Percentiles rank a stretch among this genome's conserved stretches.
Conservation (phyloP, 2,113 vertebrate genomes). For the Oenanthe melanoleuca region DNA sequence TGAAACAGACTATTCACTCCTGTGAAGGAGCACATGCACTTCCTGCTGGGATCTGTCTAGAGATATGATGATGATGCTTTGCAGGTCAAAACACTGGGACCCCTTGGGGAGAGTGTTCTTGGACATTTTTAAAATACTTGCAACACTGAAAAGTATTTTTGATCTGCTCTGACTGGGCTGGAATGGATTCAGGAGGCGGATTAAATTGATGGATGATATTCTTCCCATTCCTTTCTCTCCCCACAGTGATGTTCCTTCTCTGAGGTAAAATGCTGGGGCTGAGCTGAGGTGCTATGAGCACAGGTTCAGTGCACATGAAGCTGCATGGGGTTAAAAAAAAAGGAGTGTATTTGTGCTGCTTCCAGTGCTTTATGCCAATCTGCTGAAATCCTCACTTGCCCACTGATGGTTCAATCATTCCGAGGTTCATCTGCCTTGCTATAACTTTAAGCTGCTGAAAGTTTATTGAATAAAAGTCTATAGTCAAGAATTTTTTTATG, state of each 20-base stretch:
- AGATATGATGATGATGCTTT: neutral
- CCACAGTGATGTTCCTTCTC: neutral
- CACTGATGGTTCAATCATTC: neutral
- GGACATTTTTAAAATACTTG: neutral
- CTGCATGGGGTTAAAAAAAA: neutral
- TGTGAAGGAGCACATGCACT: neutral
- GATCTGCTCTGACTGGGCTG: neutral
- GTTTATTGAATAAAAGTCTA: neutral
- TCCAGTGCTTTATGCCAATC: neutral
- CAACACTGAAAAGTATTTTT: neutral
- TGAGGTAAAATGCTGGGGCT: neutral
- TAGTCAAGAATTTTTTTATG: neutral
- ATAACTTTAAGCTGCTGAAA: neutral
- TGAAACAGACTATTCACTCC: neutral
- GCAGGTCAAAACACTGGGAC: neutral
- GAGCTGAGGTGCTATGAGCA: rapidly evolving
- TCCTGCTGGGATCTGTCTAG: neutral
- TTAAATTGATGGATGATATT: neutral
- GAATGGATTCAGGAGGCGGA: neutral
- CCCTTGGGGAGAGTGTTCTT: neutral
- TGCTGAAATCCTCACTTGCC: neutral
- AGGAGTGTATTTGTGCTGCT: neutral
- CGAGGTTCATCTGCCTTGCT: neutral
- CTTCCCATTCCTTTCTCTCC: neutral
- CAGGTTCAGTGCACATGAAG: neutral